These are phyloP conservation scores for Drosophila conformis DNA, from an alignment of 2,888 invertebrate species.

Conservation along the genomic window DNA sequence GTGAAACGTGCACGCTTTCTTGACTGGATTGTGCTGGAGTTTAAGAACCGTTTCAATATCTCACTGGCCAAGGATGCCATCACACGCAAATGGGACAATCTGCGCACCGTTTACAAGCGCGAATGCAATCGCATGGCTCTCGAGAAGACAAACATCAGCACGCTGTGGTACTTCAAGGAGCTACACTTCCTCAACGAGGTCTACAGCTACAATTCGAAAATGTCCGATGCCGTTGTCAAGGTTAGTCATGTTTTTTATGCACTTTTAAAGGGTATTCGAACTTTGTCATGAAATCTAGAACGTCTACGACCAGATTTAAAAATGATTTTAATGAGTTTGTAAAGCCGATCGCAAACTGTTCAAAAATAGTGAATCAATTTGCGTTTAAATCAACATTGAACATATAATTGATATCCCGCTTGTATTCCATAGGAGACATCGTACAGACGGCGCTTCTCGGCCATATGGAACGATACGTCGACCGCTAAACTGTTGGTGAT, in stretches of 20 bases:
- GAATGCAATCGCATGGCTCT: constrained; percentile 83
- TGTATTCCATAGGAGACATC: constrained; percentile 69
- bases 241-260: constrained; percentile 40
- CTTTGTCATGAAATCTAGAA: not conserved
- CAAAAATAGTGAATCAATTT: not conserved
- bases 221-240: constrained; percentile 79
- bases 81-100: constrained; percentile 82
- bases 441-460: constrained; percentile 81
- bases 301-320: not conserved
- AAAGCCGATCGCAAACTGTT: not conserved
- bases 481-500: constrained; percentile 76
- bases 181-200: constrained; percentile 80
- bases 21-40: constrained; percentile 80
- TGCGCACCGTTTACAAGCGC: constrained; percentile 82
- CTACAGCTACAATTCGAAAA: constrained; percentile 79
- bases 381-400: not conserved
- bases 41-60: constrained; percentile 80
- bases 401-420: not conserved
- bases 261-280: not conserved
- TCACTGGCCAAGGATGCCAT: constrained; percentile 80
- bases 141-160: constrained; percentile 81
- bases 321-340: not conserved
- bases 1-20: constrained; percentile 79
- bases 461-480: constrained; percentile 82
- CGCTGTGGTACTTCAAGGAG: constrained; percentile 82